These are phyloP conservation scores for Ectemnius lituratus DNA, from an alignment of 2,888 invertebrate species.

Conservation along the genomic window DNA sequence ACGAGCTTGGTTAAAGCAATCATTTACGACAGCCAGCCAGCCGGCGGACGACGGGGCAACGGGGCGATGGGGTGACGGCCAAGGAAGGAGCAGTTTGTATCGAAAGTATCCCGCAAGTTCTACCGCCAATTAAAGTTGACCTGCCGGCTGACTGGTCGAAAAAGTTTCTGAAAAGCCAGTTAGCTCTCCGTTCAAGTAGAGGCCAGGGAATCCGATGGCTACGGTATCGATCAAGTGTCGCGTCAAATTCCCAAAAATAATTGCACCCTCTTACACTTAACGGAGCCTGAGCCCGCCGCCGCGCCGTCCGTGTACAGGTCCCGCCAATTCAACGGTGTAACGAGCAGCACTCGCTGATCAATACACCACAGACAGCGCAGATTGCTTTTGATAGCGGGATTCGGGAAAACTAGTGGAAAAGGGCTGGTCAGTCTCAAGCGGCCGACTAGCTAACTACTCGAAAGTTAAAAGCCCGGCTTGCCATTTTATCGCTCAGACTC, in stretches of 20 bases:
- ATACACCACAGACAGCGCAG: slow-evolving; percentile 2
- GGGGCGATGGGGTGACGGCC: no score
- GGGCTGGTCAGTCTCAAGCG: slow-evolving; percentile 36
- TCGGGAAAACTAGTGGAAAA: slow-evolving; percentile 5
- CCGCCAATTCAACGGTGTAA: no score
- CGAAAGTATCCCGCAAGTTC: slow-evolving; percentile 45
- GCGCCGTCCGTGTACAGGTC: not conserved
- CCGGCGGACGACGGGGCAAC: slow-evolving; percentile 16
- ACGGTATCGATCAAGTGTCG: slow-evolving; percentile 39
- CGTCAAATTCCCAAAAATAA: slow-evolving; percentile 45
- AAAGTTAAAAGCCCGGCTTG: slow-evolving; percentile 32
- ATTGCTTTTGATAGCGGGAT: slow-evolving; percentile 21
- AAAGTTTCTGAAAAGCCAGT: slow-evolving; percentile 23
- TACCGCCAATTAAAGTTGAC: slow-evolving; percentile 45
- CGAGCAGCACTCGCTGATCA: no score
- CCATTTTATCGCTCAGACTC: slow-evolving; percentile 29
- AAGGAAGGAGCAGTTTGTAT: slow-evolving; percentile 18
- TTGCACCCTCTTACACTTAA: slow-evolving; percentile 5
- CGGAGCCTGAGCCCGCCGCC: not conserved
- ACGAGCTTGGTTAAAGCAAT: slow-evolving; percentile 35
- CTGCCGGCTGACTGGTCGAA: slow-evolving; percentile 31
- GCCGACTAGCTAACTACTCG: slow-evolving; percentile 23
- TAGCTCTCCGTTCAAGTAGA: slow-evolving; percentile 10
- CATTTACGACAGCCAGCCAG: slow-evolving; percentile 27
- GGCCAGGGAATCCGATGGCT: not conserved